Evolutionary conservation across 1,140 invertebrate species (phyloP).

Genomic region (Marisa cornuarietis): DNA sequence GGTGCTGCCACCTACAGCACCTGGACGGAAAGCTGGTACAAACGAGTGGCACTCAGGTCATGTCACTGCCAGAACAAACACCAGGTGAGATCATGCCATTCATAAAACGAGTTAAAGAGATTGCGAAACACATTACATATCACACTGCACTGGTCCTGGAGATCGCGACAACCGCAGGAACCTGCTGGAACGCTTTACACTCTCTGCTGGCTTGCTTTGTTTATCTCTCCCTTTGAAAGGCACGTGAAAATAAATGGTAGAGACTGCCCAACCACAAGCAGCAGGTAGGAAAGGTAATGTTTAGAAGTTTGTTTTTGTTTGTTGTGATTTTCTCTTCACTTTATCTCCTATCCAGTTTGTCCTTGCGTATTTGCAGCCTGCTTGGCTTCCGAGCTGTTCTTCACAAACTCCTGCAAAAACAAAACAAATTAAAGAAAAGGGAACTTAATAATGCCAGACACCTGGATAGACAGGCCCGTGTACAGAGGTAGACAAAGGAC

Average conservation of each 20-base stretch:
- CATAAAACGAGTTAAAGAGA: too few relatives aligned
- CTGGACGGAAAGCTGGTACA: not conserved
- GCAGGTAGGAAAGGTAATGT: not conserved
- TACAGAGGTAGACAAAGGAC: too few relatives aligned
- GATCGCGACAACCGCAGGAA: not conserved
- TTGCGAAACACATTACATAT: too few relatives aligned
- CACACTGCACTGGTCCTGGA: too few relatives aligned
- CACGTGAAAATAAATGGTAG: not conserved
- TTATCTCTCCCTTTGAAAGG: not conserved
- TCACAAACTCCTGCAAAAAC: conserved; percentile 71
- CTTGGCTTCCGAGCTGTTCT: conserved; percentile 74
- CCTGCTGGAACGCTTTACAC: not conserved
- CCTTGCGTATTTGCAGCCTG: conserved; percentile 32
- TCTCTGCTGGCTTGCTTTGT: not conserved
- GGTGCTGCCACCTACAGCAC: not conserved
- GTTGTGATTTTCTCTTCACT: not conserved
- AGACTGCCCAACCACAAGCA: too few relatives aligned
- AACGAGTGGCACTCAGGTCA: not conserved
- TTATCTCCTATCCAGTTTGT: not conserved
- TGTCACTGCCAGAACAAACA: too few relatives aligned
- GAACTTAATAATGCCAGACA: not conserved
- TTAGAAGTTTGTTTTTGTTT: not conserved
- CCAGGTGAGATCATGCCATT: too few relatives aligned
- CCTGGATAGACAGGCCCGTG: not conserved
- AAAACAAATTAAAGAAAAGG: not conserved